These are phyloP conservation scores for Chironomus riparius DNA, from an alignment of 2,888 invertebrate species.

Conservation along the genomic window DNA sequence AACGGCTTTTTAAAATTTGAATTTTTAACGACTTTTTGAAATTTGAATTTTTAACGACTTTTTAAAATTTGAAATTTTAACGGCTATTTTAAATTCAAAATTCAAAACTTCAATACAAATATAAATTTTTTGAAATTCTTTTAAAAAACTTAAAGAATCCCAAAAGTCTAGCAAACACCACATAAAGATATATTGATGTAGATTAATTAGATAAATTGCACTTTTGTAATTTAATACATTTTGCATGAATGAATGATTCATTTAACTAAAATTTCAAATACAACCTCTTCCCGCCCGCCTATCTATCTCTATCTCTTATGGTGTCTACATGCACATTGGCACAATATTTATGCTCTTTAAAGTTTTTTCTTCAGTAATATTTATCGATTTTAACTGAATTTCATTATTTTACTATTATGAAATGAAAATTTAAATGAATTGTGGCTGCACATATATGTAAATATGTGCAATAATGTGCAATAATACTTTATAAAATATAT, in stretches of 20 bases:
- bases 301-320: background rate
- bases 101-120: no score
- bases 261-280: background rate
- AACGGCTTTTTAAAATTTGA: no score
- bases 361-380: background rate
- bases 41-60: no score
- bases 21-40: no score
- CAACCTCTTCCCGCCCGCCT: background rate
- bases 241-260: background rate
- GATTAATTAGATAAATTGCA: constrained; percentile 11
- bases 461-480: background rate
- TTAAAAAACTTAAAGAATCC: no score
- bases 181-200: no score
- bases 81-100: no score
- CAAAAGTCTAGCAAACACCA: background rate
- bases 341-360: no score
- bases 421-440: background rate
- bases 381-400: constrained; percentile 9
- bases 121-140: no score
- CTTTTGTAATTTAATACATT: constrained; percentile 1
- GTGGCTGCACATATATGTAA: background rate
- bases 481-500: background rate
- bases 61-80: no score
- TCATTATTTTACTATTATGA: background rate
- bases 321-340: no score